These are phyloP conservation scores for Panorpa germanica DNA, from an alignment of 2,888 invertebrate genomes.

Conservation along the genomic window DNA sequence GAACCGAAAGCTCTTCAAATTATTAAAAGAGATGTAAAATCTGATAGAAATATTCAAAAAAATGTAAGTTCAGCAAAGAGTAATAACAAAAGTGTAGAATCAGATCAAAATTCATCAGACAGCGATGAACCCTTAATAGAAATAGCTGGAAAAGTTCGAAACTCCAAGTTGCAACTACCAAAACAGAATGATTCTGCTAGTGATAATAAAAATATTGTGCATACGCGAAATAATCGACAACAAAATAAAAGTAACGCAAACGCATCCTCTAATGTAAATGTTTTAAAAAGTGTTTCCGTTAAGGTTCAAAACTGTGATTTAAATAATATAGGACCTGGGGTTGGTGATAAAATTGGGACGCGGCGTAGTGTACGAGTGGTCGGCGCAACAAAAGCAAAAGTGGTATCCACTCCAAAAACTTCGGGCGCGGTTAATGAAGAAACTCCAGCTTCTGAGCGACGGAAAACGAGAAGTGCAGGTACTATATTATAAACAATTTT, in stretches of 20 bases:
- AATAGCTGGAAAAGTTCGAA: slow-evolving; percentile 43
- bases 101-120: slow-evolving; percentile 56
- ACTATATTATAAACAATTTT: slow-evolving; percentile 21
- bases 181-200: slow-evolving; percentile 6
- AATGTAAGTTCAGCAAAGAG: slow-evolving; percentile 8
- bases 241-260: slow-evolving; percentile 10
- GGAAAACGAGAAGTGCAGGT: slow-evolving; percentile 58
- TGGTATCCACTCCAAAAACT: slow-evolving; percentile 4
- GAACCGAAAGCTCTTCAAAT: slow-evolving; percentile 15
- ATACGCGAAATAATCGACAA: slow-evolving; percentile 1
- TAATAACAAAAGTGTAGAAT: slow-evolving; percentile 33
- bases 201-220: too few species aligned
- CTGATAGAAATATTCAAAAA: slow-evolving; percentile 10
- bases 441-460: slow-evolving; percentile 15
- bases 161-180: slow-evolving; percentile 16
- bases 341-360: slow-evolving; percentile 31
- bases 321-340: slow-evolving; percentile 13
- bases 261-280: slow-evolving; percentile 9
- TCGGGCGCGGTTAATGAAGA: not conserved
- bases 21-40: slow-evolving; percentile 13
- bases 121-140: slow-evolving; percentile 65
- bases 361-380: slow-evolving; percentile 31
- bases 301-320: not conserved
- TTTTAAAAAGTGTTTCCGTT: too few species aligned
- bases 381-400: too few species aligned